A percentile compares a stretch with the other conserved stretches of the same genome.
Conservation (phyloP, 2,113 vertebrate species). For the Anolis carolinensis region DNA sequence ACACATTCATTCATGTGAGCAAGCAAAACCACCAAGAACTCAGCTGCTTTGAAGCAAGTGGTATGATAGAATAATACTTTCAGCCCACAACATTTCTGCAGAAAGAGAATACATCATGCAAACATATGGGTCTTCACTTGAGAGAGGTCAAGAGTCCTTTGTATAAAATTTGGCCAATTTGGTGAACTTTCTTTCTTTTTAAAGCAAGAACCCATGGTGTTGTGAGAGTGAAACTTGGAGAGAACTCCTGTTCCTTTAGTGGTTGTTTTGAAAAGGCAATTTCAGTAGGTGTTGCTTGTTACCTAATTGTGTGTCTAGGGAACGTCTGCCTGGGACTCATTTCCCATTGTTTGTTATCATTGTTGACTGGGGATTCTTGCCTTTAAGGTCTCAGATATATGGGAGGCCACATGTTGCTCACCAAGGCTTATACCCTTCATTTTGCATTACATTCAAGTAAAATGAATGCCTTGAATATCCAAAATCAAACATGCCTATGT, state of each 20-base stretch:
- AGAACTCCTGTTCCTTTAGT: no score
- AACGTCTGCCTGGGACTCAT: no score
- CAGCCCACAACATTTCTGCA: no score
- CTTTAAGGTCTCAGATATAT: neutral
- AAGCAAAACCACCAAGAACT: no score
- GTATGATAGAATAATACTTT: no score
- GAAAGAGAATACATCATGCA: neutral
- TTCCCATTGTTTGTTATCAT: neutral
- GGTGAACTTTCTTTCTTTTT: no score
- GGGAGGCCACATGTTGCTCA: neutral
- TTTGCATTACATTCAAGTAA: neutral
- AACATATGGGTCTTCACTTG: neutral
- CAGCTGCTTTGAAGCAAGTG: neutral
- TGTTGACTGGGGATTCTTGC: neutral
- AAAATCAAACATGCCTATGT: accelerated
- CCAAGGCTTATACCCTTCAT: neutral
- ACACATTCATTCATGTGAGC: neutral
- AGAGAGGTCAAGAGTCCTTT: neutral
- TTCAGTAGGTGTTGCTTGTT: no score
- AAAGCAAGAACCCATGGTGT: no score
- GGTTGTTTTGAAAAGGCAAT: no score
- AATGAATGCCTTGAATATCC: neutral
- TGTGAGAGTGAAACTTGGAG: no score
- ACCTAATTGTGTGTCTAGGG: no score
- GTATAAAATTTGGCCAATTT: neutral